Percentiles rank a stretch among this genome's conserved stretches.
Evolutionary conservation across 2,113 vertebrate genomes (phyloP).

Genomic region (Malurus alboscapulatus): DNA sequence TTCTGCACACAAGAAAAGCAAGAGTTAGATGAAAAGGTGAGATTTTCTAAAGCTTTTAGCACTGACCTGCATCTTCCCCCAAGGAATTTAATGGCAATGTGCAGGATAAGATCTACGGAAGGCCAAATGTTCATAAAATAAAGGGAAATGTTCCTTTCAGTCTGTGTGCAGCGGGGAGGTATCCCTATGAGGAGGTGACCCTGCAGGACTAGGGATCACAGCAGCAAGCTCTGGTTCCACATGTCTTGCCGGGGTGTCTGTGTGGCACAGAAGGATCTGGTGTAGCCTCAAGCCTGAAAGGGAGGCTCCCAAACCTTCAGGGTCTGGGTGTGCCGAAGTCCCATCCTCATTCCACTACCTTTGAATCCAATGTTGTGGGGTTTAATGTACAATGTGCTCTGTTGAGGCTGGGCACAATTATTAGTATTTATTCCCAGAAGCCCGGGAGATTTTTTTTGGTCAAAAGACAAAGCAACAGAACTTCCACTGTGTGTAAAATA

Average conservation of each 20-base stretch:
- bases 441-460: constrained; percentile 34
- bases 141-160: not conserved
- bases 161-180: not conserved
- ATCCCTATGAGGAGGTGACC: not conserved
- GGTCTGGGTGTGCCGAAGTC: not conserved
- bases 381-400: not conserved
- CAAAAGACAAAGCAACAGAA: constrained; percentile 45
- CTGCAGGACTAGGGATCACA: not conserved
- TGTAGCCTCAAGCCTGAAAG: not conserved
- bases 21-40: not conserved
- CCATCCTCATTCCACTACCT: not conserved
- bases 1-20: not conserved
- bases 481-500: constrained; percentile 52
- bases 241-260: fast-evolving
- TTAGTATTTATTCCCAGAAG: constrained; percentile 54
- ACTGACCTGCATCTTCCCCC: not conserved
- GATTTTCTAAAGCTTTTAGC: not conserved
- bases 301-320: not conserved
- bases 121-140: not conserved
- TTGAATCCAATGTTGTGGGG: not conserved
- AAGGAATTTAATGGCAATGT: not conserved
- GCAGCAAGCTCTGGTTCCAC: not conserved
- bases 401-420: constrained; percentile 11
- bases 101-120: not conserved
- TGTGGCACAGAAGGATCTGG: not conserved